Percentiles rank a stretch among this genome's conserved stretches.
Evolutionary conservation across 2,113 vertebrate genomes (phyloP).

Genomic region (Notothenia rossii): DNA sequence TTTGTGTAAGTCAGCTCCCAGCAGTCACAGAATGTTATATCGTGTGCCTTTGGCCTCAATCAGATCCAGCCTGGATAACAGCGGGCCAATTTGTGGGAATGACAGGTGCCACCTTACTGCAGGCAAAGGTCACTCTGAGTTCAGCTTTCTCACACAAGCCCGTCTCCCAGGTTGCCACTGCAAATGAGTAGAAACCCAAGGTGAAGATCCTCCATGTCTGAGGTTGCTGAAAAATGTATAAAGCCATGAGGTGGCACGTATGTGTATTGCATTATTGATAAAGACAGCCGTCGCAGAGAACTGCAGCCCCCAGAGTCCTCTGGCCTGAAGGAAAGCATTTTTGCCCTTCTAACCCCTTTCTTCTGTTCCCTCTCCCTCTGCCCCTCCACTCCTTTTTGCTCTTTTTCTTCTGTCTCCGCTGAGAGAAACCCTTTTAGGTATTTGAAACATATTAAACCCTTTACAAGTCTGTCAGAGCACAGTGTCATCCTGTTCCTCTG

Average conservation of each 20-base stretch:
- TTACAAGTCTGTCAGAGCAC: conserved; percentile 22
- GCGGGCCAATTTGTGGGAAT: conserved; percentile 26
- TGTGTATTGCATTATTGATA: conserved; percentile 80
- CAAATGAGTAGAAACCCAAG: conserved; percentile 58
- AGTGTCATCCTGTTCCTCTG: conserved; percentile 23
- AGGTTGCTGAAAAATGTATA: conserved; percentile 80
- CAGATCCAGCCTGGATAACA: conserved; percentile 19
- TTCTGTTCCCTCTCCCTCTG: background rate
- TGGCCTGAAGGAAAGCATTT: conserved; percentile 42
- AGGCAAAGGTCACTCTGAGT: conserved; percentile 46
- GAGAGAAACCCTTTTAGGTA: conserved; percentile 38
- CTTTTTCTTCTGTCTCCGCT: conserved; percentile 7
- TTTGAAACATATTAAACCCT: conserved; percentile 54
- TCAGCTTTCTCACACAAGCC: conserved; percentile 31
- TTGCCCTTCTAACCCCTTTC: conserved; percentile 15
- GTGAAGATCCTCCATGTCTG: conserved; percentile 70
- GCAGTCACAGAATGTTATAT: background rate
- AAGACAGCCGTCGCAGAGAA: conserved; percentile 52
- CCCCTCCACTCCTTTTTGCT: conserved; percentile 1
- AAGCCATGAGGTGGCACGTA: conserved; percentile 62
- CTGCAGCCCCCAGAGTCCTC: conserved; percentile 32
- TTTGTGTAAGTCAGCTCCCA: conserved; percentile 7
- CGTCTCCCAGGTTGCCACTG: conserved; percentile 39
- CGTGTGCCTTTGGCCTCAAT: conserved; percentile 19
- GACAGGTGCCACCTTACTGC: conserved; percentile 30